Evolutionary conservation across 2,888 invertebrate species (phyloP), one percentile per base, ranked within the genome.

Genomic region (Clivina fossor): DNA sequence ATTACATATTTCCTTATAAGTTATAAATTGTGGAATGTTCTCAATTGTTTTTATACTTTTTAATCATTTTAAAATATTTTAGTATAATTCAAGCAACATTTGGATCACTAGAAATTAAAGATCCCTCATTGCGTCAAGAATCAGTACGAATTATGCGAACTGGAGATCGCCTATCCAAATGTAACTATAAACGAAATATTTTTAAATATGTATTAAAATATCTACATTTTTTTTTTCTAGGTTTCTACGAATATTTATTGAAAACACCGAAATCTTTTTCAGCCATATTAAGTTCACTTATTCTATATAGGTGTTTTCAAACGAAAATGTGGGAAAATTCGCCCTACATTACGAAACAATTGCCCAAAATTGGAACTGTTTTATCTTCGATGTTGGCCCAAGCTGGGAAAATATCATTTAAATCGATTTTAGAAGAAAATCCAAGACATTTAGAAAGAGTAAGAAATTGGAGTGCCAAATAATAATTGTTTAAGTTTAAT

Each of bases 301-400:
- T 81, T 20, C 74, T 90, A 50, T 74, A 80, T 4, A 88, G 90
- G 74, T 86, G 88, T 66, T 76, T 88, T 59, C 66, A 74, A 20
- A 79, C 84, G 0, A 80, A 79, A 62, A 71, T 90, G 35, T 91
- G 91, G 90, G 88, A 89, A 66, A 83, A 88, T 68, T 87, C 88
- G 0, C 72, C 72, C 1, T 84, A 78, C 68, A 80, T 90, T 16
- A 77, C 82, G 57, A 81, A 82, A 64, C 90, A 90, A 68, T 71
- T 91, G 41, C 81, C 80, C 53, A 85, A 85, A 38, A 87, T 90
- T 58, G 88, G 88, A 1, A 79, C 80, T 5, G 79, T 81, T 0
- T 78, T 84, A 60, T 83, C 87, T 13, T 75, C 76, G 1, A 71
- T 82, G 22, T 71, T 90, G 4, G 85, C 80, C 0, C 77, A 80